phyloP scores from a whole-genome alignment of 2,797 vertebrate genomes.

The Rachycentron canadum region DNA sequence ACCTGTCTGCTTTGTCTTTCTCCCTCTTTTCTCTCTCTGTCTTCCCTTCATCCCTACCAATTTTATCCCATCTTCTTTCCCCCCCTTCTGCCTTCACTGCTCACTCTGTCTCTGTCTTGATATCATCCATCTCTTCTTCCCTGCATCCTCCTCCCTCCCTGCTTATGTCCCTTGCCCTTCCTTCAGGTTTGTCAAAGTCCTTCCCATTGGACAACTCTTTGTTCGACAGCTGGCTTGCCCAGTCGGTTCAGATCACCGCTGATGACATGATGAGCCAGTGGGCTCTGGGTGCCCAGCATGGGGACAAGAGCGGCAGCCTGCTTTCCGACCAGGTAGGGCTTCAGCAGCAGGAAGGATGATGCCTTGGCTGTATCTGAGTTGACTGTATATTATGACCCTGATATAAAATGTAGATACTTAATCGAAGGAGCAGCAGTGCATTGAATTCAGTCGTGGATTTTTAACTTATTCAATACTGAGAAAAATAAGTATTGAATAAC shows the following conservation, averaged over 20 bases:
- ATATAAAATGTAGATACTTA: neutral
- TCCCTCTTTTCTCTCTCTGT: neutral
- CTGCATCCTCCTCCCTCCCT: neutral
- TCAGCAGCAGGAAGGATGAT: neutral
- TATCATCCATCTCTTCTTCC: slow-evolving; percentile 3
- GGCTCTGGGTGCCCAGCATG: slow-evolving; percentile 91
- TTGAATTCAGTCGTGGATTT: neutral
- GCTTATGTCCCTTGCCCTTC: neutral
- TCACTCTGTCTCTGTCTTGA: neutral
- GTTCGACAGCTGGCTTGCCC: slow-evolving; percentile 97
- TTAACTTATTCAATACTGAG: neutral
- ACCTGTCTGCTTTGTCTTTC: slow-evolving; percentile 47
- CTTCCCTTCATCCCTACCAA: neutral
- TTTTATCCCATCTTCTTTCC: neutral
- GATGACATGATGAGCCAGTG: slow-evolving; percentile 97
- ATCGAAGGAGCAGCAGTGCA: neutral
- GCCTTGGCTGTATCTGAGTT: neutral
- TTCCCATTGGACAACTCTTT: slow-evolving; percentile 94
- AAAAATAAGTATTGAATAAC: neutral
- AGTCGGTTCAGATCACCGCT: slow-evolving; percentile 95
- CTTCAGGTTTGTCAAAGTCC: slow-evolving; percentile 91
- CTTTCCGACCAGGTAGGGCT: slow-evolving; percentile 90
- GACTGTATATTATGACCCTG: neutral
- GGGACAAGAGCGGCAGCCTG: slow-evolving; percentile 89
- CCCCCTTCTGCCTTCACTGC: neutral